Percentiles rank a stretch among this genome's conserved stretches.
These are phyloP conservation scores for Micromys minutus DNA, from an alignment of 2,113 vertebrate species.

Conservation along the genomic window DNA sequence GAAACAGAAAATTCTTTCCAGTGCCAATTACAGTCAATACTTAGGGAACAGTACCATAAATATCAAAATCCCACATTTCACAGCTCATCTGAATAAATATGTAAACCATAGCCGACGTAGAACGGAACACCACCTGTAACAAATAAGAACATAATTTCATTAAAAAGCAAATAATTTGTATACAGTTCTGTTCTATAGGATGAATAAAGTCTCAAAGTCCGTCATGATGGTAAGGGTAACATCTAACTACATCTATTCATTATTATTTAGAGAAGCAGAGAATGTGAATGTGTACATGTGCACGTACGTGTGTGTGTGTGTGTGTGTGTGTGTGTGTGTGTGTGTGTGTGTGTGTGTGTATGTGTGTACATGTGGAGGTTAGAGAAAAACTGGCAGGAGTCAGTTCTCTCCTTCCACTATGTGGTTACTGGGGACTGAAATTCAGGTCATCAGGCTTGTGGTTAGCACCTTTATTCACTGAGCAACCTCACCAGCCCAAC, in stretches of 20 bases:
- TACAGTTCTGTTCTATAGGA: neutral
- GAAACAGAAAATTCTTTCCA: slow-evolving; percentile 56
- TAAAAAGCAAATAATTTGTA: neutral
- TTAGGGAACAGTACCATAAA: slow-evolving; percentile 90
- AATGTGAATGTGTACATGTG: neutral
- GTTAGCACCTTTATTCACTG: neutral
- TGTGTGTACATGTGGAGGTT: neutral
- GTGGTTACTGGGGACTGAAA: neutral
- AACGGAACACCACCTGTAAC: slow-evolving; percentile 96
- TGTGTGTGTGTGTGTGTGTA: neutral
- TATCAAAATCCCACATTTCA: slow-evolving; percentile 99
- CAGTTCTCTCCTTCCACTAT: neutral
- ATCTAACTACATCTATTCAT: neutral
- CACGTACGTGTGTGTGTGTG: neutral
- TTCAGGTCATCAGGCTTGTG: neutral
- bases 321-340: neutral
- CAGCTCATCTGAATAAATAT: slow-evolving; percentile 99
- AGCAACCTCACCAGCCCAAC: neutral
- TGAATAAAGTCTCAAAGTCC: neutral
- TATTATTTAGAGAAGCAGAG: neutral
- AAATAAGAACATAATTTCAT: slow-evolving; percentile 45
- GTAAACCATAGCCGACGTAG: slow-evolving; percentile 99
- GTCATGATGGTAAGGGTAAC: neutral
- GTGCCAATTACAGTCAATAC: neutral
- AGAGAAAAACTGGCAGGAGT: neutral